Conservation (phyloP, 2,113 vertebrate species). For the Lycaon pictus region DNA sequence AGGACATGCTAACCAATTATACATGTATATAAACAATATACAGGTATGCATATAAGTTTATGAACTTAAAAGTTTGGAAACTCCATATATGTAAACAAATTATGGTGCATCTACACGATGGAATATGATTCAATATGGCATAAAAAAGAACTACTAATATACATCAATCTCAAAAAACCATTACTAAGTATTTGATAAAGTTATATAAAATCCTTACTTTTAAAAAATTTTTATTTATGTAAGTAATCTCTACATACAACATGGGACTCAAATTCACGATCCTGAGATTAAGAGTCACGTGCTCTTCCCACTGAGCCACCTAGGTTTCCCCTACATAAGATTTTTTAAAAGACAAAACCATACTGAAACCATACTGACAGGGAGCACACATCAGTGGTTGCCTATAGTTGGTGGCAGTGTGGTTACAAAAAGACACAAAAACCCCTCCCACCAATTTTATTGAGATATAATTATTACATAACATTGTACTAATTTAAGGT, state of each 20-base stretch:
- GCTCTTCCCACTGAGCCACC: not conserved
- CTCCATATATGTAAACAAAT: not conserved
- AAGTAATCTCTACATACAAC: not conserved
- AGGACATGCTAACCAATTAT: not conserved
- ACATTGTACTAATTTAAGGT: not conserved
- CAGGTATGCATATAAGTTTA: not conserved
- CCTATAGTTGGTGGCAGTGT: not conserved
- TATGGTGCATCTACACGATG: not conserved
- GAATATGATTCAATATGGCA: not conserved
- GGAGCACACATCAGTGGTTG: not conserved
- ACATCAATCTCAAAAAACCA: not conserved
- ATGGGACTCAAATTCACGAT: not conserved
- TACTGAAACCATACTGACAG: not conserved
- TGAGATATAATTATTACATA: not conserved
- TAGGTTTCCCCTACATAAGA: not conserved
- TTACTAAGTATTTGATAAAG: not conserved
- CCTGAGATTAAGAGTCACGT: not conserved
- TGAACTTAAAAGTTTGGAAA: not conserved
- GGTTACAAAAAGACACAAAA: not conserved
- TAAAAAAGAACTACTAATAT: not conserved
- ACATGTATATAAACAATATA: not conserved
- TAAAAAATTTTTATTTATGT: not conserved
- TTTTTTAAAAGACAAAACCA: not conserved
- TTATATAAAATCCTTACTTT: not conserved
- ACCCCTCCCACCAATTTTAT: not conserved